Evolutionary conservation across 2,113 vertebrate genomes (phyloP).

Genomic region (human): GRCh38 chr2:30620001-30620500

Average conservation of each 20-base stretch:
- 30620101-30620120: not conserved
- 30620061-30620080: not conserved
- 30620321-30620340: not conserved
- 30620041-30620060: not conserved
- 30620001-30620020: constrained; percentile 17
- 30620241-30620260: not conserved
- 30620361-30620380: not conserved
- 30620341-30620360: not conserved
- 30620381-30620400: not conserved
- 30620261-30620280: not conserved
- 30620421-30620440: not conserved
- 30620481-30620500: not conserved
- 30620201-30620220: not conserved
- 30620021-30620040: not conserved
- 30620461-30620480: not conserved
- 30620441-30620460: not conserved
- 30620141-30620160: not conserved
- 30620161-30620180: not conserved
- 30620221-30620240: not conserved
- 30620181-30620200: not conserved
- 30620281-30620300: not conserved
- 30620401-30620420: not conserved
- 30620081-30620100: not conserved
- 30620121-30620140: not conserved
- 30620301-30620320: not conserved